Percentiles rank a stretch among this genome's conserved stretches.
phyloP scores from a whole-genome alignment of 2,797 vertebrate species.

The Dicrostonyx torquatus region DNA sequence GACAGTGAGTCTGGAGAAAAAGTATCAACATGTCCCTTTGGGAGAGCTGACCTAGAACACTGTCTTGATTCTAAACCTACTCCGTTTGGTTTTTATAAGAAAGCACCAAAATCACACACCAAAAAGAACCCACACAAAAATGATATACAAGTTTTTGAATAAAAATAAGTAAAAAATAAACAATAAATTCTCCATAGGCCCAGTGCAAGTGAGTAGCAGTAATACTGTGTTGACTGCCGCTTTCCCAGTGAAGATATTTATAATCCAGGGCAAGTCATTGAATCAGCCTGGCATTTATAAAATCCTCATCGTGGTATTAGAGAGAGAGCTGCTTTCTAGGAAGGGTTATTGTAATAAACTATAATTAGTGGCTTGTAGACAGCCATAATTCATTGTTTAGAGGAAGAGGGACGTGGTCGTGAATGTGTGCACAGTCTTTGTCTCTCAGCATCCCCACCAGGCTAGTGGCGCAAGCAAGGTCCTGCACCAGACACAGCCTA shows the following conservation, averaged over 20 bases:
- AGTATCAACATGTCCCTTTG: constrained; percentile 67
- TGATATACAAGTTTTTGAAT: constrained; percentile 74
- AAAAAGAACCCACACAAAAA: constrained; percentile 70
- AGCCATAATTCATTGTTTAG: constrained; percentile 34
- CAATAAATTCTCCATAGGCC: constrained; percentile 77
- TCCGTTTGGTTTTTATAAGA: constrained; percentile 76
- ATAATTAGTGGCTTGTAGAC: constrained; percentile 70
- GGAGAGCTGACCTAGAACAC: constrained; percentile 45
- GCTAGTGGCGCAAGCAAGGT: neutral
- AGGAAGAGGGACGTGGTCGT: constrained; percentile 62
- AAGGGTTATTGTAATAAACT: constrained; percentile 69
- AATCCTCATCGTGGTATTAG: constrained; percentile 69
- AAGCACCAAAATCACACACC: constrained; percentile 62
- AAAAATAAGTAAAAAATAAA: constrained; percentile 77
- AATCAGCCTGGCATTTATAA: constrained; percentile 70
- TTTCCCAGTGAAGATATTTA: constrained; percentile 77
- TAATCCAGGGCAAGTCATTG: constrained; percentile 75
- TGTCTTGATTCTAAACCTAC: neutral
- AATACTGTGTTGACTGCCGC: constrained; percentile 76
- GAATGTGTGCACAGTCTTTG: constrained; percentile 55
- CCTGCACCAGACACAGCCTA: neutral
- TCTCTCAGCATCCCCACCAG: constrained; percentile 25
- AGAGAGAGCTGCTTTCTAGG: constrained; percentile 72
- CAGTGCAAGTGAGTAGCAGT: constrained; percentile 78
- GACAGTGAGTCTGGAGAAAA: neutral